phyloP scores from a whole-genome alignment of 2,888 invertebrate genomes.

The Drosophila mayaguana region DNA sequence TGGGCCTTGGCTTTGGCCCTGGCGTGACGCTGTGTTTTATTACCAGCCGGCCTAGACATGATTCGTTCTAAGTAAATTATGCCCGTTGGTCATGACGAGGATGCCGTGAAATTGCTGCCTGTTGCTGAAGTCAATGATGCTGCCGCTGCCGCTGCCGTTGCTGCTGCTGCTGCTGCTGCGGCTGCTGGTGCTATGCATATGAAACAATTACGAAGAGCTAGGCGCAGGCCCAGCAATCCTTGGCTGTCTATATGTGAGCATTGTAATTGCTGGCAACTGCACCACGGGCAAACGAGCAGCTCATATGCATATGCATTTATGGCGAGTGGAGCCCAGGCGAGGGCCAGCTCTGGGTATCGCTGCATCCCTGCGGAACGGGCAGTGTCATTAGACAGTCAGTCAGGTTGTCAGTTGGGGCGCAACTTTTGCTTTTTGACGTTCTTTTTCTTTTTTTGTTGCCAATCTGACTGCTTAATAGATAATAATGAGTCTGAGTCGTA shows the following conservation, averaged over 20 bases:
- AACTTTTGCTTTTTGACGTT: slow-evolving; percentile 49
- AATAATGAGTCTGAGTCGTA: slow-evolving; percentile 69
- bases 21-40: slow-evolving; percentile 80
- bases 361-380: slow-evolving; percentile 27
- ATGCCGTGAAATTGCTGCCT: slow-evolving; percentile 70
- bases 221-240: slow-evolving; percentile 43
- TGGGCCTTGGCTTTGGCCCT: slow-evolving; percentile 45
- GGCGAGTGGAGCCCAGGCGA: slow-evolving; percentile 13
- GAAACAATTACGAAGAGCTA: slow-evolving; percentile 79
- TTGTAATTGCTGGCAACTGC: slow-evolving; percentile 68
- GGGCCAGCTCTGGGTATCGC: not conserved
- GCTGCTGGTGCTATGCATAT: slow-evolving; percentile 61
- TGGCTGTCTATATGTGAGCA: slow-evolving; percentile 62
- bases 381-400: slow-evolving; percentile 77
- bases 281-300: slow-evolving; percentile 30
- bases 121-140: slow-evolving; percentile 28
- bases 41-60: slow-evolving; percentile 70
- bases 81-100: slow-evolving; percentile 76
- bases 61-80: slow-evolving; percentile 82
- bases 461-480: slow-evolving; percentile 77
- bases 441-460: slow-evolving; percentile 20
- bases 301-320: slow-evolving; percentile 61
- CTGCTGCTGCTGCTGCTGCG: slow-evolving; percentile 33
- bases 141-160: slow-evolving; percentile 31
- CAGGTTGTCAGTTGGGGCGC: slow-evolving; percentile 35